These are phyloP conservation scores for Dicyrtomina minuta DNA, from an alignment of 2,888 invertebrate species.

Conservation along the genomic window DNA sequence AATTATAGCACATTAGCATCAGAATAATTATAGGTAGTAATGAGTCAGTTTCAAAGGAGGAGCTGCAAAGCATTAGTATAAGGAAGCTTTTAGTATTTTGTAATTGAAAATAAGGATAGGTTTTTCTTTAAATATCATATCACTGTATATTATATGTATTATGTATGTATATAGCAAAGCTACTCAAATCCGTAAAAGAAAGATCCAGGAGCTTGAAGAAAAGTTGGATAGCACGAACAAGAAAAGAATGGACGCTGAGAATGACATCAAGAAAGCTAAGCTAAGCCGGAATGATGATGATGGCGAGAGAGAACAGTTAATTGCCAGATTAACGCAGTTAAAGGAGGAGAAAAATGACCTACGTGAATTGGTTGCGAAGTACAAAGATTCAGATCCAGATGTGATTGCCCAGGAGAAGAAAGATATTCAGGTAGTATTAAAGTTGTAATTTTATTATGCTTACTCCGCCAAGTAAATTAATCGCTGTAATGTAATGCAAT, in stretches of 20 bases:
- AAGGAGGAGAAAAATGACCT: constrained; percentile 62
- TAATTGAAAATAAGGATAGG: too few species aligned
- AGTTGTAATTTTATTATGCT: too few species aligned
- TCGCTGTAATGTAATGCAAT: too few species aligned
- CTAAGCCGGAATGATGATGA: constrained; percentile 57
- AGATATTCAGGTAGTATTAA: constrained; percentile 62
- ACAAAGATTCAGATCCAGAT: constrained; percentile 74
- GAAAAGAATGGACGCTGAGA: constrained; percentile 53
- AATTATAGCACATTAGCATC: too few species aligned
- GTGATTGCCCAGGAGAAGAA: constrained; percentile 66
- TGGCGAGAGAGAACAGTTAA: constrained; percentile 61
- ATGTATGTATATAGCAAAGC: constrained; percentile 72
- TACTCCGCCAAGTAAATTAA: too few species aligned
- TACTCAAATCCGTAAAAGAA: constrained; percentile 65
- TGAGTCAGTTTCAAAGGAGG: too few species aligned
- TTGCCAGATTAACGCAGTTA: constrained; percentile 63
- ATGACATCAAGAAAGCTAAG: constrained; percentile 54
- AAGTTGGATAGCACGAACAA: constrained; percentile 55
- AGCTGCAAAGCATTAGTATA: too few species aligned
- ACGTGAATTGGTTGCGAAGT: constrained; percentile 65
- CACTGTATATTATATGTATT: too few species aligned
- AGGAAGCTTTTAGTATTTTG: too few species aligned
- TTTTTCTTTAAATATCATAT: too few species aligned
- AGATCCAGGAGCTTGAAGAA: constrained; percentile 64
- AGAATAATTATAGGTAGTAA: too few species aligned